Conservation (phyloP, 2,113 vertebrate species). For the Corvus moneduloides region DNA sequence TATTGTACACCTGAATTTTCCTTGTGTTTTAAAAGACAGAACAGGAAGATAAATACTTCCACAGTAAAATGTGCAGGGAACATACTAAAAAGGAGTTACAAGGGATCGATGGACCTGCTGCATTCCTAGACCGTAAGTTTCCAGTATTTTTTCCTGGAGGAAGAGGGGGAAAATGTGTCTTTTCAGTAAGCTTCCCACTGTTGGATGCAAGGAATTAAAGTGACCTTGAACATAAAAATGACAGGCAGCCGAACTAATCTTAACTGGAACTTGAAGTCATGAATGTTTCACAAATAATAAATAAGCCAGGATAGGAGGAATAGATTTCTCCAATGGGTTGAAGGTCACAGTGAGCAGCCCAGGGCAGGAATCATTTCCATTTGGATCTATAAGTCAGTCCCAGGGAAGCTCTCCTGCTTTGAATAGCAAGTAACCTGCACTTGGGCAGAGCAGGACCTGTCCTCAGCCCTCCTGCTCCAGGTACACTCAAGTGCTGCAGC, state of each 20-base stretch:
- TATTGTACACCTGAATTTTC: not conserved
- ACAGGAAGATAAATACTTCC: not conserved
- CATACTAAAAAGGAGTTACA: not conserved
- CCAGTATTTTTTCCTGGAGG: not conserved
- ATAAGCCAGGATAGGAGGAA: conserved; percentile 28
- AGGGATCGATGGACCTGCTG: not conserved
- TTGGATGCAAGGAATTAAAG: not conserved
- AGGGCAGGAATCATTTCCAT: conserved; percentile 56
- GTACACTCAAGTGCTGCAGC: not conserved
- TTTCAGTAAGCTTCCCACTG: not conserved
- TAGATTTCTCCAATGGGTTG: conserved; percentile 53
- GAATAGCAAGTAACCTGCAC: conserved; percentile 28
- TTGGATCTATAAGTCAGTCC: conserved; percentile 47
- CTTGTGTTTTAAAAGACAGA: not conserved
- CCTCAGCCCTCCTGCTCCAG: not conserved
- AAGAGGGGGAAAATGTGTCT: not conserved
- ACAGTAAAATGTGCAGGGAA: not conserved
- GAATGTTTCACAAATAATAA: conserved; percentile 59
- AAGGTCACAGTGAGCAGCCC: conserved; percentile 42
- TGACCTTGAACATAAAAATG: not conserved
- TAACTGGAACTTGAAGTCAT: conserved; percentile 23
- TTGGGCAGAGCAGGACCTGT: not conserved
- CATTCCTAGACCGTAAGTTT: not conserved
- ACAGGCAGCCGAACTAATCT: conserved; percentile 8
- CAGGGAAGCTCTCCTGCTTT: conserved; percentile 12